A percentile compares a stretch with the other conserved stretches of the same genome.
Evolutionary conservation across 1,140 invertebrate genomes (phyloP).

Genomic region (Oedothorax gibbosus): DNA sequence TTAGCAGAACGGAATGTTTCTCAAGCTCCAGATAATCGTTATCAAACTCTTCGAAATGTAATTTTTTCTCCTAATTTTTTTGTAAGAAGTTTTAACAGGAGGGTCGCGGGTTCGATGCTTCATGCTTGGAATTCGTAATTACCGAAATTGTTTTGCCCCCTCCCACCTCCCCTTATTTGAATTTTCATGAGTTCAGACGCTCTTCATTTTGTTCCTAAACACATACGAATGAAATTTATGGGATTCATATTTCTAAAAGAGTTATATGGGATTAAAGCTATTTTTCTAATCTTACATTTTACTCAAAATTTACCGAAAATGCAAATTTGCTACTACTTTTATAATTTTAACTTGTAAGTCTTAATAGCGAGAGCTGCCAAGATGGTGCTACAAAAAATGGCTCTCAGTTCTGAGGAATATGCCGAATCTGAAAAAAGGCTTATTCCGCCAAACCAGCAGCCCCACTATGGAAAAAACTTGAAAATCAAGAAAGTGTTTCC

Average conservation of each 20-base stretch:
- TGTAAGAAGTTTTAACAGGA: conserved; percentile 36
- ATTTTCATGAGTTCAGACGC: conserved; percentile 54
- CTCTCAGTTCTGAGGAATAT: no score
- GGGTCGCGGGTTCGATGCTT: conserved; percentile 29
- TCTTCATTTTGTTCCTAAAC: conserved; percentile 54
- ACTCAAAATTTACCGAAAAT: no score
- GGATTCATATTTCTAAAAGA: not conserved
- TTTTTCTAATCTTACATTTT: no score
- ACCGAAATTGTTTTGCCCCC: conserved; percentile 57
- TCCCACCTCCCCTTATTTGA: conserved; percentile 16
- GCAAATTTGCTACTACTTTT: no score
- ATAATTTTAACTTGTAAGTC: no score
- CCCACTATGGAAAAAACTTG: no score
- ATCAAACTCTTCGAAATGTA: conserved; percentile 35
- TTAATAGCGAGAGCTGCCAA: no score
- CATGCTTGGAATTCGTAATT: conserved; percentile 57
- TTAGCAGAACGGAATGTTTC: conserved; percentile 6
- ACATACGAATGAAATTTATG: not conserved
- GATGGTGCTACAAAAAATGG: no score
- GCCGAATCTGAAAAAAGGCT: no score
- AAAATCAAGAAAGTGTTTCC: no score
- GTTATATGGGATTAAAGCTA: no score
- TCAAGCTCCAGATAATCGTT: conserved; percentile 52
- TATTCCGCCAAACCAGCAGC: no score
- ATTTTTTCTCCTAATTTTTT: conserved; percentile 16